Evolutionary conservation across 2,888 invertebrate genomes (phyloP), one percentile per base, ranked within the genome.

Genomic region (Eurois occulta): DNA sequence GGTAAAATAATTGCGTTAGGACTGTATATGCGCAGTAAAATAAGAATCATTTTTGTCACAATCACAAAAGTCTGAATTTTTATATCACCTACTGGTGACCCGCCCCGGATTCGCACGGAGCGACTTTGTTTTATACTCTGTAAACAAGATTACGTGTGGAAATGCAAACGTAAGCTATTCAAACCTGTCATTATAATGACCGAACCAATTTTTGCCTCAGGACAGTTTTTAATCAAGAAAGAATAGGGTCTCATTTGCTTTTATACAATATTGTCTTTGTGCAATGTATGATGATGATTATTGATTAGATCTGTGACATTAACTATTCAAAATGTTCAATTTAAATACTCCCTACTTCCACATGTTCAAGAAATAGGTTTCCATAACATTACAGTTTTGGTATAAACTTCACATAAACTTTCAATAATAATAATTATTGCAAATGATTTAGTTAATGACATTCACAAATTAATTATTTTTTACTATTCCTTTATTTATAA

Each of bases 261-360:
- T n/a, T 69, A 67, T 66, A 60, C 41, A 73, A 32, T 79, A 69
- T 76, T 76, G 38, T 78, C 58, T 81, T 83, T 80, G 81, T 88
- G 84, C 84, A 78, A 68, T 43, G 11, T 43, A 52, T 74, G 62
- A 71, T 58, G n/a, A 75, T 72, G 46, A 75, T 35, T 48, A 52
- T 64, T 64, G n/a, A 64, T 64, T n/a, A 32, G 18, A 55, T 75
- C 62, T 72, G 79, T 55, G 6, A 60, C 28, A 35, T 64, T 58
- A 11, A 69, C 18, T 55, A 68, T 43, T 46, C 1, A 65, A 35
- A 62, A 66, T 74, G 32, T 68, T 28, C 28, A 38, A 28, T 62
- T 74, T 58, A 32, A 48, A 72, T 72, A 70, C 35, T 72, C 24
- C 41, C 66, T 64, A 46, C 35, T 65, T 21, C 28, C 43, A 68